Conservation (phyloP, 2,797 vertebrate species). For the Psittacula echo region DNA sequence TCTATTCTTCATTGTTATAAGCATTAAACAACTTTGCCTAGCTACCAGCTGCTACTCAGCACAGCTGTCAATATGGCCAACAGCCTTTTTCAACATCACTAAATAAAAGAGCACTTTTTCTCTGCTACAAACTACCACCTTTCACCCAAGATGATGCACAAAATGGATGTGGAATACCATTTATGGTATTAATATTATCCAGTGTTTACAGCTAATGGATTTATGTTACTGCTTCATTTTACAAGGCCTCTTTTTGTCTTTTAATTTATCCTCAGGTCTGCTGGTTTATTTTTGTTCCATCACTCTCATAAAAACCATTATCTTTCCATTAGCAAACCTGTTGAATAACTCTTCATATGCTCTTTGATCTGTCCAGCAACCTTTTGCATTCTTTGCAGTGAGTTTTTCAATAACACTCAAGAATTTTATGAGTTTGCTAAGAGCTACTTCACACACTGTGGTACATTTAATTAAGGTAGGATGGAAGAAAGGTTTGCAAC, state of each 20-base stretch:
- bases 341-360: constrained; percentile 62
- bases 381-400: constrained; percentile 57
- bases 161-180: constrained; percentile 45
- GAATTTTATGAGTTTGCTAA: constrained; percentile 62
- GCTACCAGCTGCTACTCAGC: background rate
- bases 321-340: constrained; percentile 73
- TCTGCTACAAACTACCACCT: constrained; percentile 54
- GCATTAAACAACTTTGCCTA: constrained; percentile 39
- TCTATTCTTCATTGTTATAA: constrained; percentile 30
- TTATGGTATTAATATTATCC: constrained; percentile 65
- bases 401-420: constrained; percentile 67
- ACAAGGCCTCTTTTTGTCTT: constrained; percentile 59
- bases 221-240: constrained; percentile 59
- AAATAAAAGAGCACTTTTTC: constrained; percentile 52
- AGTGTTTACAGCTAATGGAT: constrained; percentile 59
- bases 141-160: constrained; percentile 43
- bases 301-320: constrained; percentile 70
- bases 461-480: constrained; percentile 33
- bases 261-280: constrained; percentile 63
- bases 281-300: constrained; percentile 61
- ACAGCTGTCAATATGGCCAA: constrained; percentile 49
- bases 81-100: constrained; percentile 44
- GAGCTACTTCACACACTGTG: constrained; percentile 48
- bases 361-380: constrained; percentile 71
- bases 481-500: constrained; percentile 13